A percentile compares a stretch with the other conserved stretches of the same genome.
Evolutionary conservation across 2,888 invertebrate species (phyloP).

Genomic region (Anticlea derivata): DNA sequence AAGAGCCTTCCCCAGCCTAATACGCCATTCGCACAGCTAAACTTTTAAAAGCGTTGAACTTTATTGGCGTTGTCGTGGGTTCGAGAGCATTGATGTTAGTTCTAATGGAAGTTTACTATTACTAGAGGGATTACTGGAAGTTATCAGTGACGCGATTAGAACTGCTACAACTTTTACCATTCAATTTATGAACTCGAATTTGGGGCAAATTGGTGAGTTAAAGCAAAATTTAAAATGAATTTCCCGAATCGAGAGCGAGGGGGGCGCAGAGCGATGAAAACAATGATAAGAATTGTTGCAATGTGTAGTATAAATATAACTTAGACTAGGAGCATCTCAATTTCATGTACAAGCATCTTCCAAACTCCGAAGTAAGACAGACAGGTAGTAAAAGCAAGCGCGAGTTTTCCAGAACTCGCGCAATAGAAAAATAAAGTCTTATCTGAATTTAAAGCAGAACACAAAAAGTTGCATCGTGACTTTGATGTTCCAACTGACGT

Average conservation of each 20-base stretch:
- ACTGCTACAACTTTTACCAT: too few species aligned
- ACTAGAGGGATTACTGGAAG: conserved; percentile 6
- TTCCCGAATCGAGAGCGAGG: too few species aligned
- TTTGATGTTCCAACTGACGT: conserved; percentile 37
- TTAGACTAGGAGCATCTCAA: conserved; percentile 12
- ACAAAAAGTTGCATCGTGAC: conserved; percentile 37
- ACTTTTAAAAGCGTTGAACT: conserved; percentile 50
- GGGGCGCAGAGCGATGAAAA: too few species aligned
- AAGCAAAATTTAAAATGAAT: too few species aligned
- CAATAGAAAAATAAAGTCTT: conserved; percentile 28
- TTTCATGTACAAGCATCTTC: conserved; percentile 18
- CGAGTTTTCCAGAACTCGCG: conserved; percentile 18
- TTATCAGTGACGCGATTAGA: background rate
- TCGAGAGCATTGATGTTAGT: conserved; percentile 17
- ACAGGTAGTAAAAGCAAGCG: conserved; percentile 30
- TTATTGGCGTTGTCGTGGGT: conserved; percentile 41
- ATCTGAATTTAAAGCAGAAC: conserved; percentile 42
- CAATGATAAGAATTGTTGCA: too few species aligned
- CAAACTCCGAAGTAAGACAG: conserved; percentile 23
- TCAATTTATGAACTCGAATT: too few species aligned
- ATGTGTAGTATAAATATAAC: too few species aligned
- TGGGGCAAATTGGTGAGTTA: too few species aligned
- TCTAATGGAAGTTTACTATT: conserved; percentile 17
- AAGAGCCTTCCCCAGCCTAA: conserved; percentile 61
- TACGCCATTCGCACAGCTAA: conserved; percentile 55